phyloP scores from a whole-genome alignment of 1,140 invertebrate genomes.

The Mamestra configurata region DNA sequence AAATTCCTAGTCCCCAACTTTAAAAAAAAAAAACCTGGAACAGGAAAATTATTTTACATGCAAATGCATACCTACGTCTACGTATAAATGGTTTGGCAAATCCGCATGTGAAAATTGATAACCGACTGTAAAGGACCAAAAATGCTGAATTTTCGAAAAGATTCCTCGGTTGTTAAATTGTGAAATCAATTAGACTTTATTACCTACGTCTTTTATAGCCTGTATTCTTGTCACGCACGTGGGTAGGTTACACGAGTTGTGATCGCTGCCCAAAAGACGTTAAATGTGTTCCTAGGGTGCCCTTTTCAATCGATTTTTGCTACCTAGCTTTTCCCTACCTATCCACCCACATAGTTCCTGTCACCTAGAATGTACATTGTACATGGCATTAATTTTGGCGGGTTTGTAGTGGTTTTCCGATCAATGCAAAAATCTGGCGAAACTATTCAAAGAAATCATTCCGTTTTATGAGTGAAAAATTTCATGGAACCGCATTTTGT shows the following conservation, averaged over 20 bases:
- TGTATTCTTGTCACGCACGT: conserved; percentile 22
- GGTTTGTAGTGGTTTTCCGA: no score
- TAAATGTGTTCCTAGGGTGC: conserved; percentile 14
- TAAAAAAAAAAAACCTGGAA: no score
- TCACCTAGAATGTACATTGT: no score
- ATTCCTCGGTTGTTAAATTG: neutral
- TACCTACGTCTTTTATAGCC: conserved; percentile 5
- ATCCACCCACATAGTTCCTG: no score
- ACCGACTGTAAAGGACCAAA: no score
- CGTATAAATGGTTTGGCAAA: neutral
- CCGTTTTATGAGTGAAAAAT: no score
- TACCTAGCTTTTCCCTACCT: neutral
- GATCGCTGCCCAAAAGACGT: neutral
- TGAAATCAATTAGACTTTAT: conserved; percentile 1
- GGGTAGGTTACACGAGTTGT: neutral
- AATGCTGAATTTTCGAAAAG: no score
- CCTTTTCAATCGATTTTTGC: neutral
- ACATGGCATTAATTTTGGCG: no score
- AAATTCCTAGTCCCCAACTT: no score
- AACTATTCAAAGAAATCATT: no score
- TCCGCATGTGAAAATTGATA: neutral
- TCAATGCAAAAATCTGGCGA: no score
- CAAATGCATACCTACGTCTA: neutral
- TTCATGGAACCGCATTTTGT: no score
- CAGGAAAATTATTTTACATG: neutral